These are phyloP conservation scores for Loris lydekkerianus DNA, from an alignment of 2,797 vertebrate genomes.

Conservation along the genomic window DNA sequence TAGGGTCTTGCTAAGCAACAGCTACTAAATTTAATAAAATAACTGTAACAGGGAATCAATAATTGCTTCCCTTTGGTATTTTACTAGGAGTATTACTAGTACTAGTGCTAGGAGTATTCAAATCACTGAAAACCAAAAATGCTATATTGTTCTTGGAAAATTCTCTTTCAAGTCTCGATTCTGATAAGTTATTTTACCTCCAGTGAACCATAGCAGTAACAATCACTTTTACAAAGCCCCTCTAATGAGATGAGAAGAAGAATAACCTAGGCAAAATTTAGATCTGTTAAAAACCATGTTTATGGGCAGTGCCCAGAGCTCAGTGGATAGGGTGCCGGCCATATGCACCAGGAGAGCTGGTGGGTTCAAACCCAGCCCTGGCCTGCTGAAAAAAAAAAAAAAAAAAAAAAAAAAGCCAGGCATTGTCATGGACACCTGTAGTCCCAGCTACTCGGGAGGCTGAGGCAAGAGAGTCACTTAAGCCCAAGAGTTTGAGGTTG, in stretches of 20 bases:
- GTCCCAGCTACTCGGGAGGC: too few species aligned
- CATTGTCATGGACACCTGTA: too few species aligned
- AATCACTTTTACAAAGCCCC: slow-evolving; percentile 28
- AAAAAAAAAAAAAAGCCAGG: too few species aligned
- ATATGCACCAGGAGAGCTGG: too few species aligned
- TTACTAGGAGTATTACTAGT: neutral
- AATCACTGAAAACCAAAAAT: slow-evolving; percentile 35
- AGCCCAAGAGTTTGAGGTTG: too few species aligned
- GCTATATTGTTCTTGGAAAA: slow-evolving; percentile 13
- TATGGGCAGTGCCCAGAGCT: neutral
- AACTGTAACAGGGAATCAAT: neutral
- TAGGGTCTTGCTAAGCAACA: neutral
- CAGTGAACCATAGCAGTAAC: neutral
- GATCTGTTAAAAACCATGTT: slow-evolving; percentile 71
- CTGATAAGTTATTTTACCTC: slow-evolving; percentile 49
- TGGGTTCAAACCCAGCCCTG: too few species aligned
- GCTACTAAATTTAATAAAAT: slow-evolving; percentile 4
- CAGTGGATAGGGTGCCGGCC: too few species aligned
- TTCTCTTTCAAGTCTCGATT: slow-evolving; percentile 17
- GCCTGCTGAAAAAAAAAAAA: too few species aligned
- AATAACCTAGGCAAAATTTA: slow-evolving; percentile 62
- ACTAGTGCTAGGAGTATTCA: neutral
- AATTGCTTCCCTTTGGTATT: neutral
- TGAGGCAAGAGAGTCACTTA: too few species aligned
- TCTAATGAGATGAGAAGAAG: slow-evolving; percentile 18